Percentiles rank a stretch among this genome's conserved stretches.
phyloP scores from a whole-genome alignment of 2,888 invertebrate genomes.

The Agriopis leucophaearia region DNA sequence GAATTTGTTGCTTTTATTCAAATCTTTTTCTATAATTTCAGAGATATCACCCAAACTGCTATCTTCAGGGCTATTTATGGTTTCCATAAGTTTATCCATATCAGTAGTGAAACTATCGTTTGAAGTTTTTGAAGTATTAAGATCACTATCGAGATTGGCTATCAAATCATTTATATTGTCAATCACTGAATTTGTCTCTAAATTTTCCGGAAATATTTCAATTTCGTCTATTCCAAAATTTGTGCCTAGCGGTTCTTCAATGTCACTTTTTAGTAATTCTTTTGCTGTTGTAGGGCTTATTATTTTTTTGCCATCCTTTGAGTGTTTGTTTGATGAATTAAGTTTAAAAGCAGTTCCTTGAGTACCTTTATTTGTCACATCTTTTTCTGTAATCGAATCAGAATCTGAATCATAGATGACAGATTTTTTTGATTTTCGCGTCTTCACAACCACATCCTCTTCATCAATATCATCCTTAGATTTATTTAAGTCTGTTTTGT shows the following conservation, averaged over 20 bases:
- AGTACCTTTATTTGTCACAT: slow-evolving; percentile 8
- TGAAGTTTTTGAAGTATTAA: slow-evolving; percentile 59
- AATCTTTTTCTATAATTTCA: slow-evolving; percentile 53
- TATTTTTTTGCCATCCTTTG: slow-evolving; percentile 9
- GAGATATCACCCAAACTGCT: slow-evolving; percentile 49
- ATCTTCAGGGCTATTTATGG: slow-evolving; percentile 55
- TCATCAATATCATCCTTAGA: slow-evolving; percentile 11
- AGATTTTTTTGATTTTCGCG: slow-evolving; percentile 56
- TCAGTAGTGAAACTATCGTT: slow-evolving; percentile 63
- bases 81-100: slow-evolving; percentile 66
- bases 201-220: slow-evolving; percentile 73
- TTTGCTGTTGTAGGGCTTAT: slow-evolving; percentile 1
- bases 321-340: slow-evolving; percentile 17
- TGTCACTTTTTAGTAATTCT: slow-evolving; percentile 23
- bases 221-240: slow-evolving; percentile 69
- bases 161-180: slow-evolving; percentile 75
- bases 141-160: slow-evolving; percentile 71
- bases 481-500: slow-evolving; percentile 43
- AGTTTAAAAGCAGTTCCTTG: neutral
- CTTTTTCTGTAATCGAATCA: slow-evolving; percentile 51
- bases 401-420: slow-evolving; percentile 66
- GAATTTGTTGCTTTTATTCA: slow-evolving; percentile 40
- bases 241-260: slow-evolving; percentile 43
- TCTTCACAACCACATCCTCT: slow-evolving; percentile 39
- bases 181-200: slow-evolving; percentile 66